Percentiles rank a stretch among this genome's conserved stretches.
Conservation (phyloP, 2,113 vertebrate species). For the Cyprinodon tularosa region DNA sequence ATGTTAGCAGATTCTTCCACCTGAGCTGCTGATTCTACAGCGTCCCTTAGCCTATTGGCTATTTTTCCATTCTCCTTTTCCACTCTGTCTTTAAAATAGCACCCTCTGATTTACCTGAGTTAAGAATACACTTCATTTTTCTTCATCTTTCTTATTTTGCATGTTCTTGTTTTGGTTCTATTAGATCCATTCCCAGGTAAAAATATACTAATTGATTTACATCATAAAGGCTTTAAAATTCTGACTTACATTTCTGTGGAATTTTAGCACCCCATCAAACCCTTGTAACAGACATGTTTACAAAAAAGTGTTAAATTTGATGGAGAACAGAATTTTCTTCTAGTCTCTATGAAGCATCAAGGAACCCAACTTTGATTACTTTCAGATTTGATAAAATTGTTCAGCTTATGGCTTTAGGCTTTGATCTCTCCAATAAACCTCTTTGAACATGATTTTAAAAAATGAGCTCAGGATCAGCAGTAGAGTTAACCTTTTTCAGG, state of each 20-base stretch:
- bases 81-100: no score
- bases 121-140: no score
- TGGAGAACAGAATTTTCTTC: constrained; percentile 42
- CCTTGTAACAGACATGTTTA: constrained; percentile 19
- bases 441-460: constrained; percentile 19
- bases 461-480: background rate
- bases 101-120: no score
- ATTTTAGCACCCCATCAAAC: constrained; percentile 17
- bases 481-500: constrained; percentile 42
- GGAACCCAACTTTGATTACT: constrained; percentile 36
- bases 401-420: constrained; percentile 7
- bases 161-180: no score
- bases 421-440: constrained; percentile 19
- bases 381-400: constrained; percentile 25
- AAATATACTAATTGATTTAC: constrained; percentile 8
- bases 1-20: background rate
- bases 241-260: constrained; percentile 38
- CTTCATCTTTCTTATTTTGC: no score
- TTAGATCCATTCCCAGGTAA: background rate
- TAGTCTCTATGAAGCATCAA: constrained; percentile 42
- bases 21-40: no score
- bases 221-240: constrained; percentile 15
- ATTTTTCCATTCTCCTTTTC: no score
- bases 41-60: no score
- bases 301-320: constrained; percentile 27